Percentiles rank a stretch among this genome's conserved stretches.
These are phyloP conservation scores for Yponomeuta malinellus DNA, from an alignment of 2,888 invertebrate genomes.

Conservation along the genomic window DNA sequence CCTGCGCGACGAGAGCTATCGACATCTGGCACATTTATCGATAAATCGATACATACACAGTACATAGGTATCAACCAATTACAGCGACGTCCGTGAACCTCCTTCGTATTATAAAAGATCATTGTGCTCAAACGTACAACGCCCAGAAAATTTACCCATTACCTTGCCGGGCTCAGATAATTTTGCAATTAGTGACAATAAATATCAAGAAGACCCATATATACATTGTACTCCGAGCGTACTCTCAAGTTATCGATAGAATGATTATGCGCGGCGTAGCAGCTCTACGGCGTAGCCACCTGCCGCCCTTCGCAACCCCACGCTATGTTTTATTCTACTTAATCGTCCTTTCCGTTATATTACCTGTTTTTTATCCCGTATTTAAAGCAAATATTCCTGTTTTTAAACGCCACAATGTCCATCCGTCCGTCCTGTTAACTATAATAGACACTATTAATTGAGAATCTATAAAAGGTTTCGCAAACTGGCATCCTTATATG, in stretches of 20 bases:
- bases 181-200: too few relatives aligned
- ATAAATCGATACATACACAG: not conserved
- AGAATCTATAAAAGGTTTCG: constrained; percentile 76
- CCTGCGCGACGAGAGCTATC: constrained; percentile 26
- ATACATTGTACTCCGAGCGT: not conserved
- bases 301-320: constrained; percentile 72
- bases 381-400: constrained; percentile 73
- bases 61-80: not conserved
- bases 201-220: not conserved
- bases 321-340: constrained; percentile 74
- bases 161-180: too few relatives aligned
- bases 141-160: too few relatives aligned
- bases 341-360: constrained; percentile 75
- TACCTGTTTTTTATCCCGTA: constrained; percentile 67
- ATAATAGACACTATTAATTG: constrained; percentile 75
- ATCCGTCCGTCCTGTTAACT: constrained; percentile 65
- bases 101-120: not conserved
- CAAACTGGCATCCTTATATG: constrained; percentile 66
- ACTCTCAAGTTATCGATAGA: constrained; percentile 11
- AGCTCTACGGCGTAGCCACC: constrained; percentile 60
- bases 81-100: not conserved
- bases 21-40: constrained; percentile 21
- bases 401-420: constrained; percentile 60
- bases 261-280: constrained; percentile 26
- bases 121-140: not conserved